Conservation (phyloP, 2,888 invertebrate genomes). For the Lepidocyrtinus sp. region DNA sequence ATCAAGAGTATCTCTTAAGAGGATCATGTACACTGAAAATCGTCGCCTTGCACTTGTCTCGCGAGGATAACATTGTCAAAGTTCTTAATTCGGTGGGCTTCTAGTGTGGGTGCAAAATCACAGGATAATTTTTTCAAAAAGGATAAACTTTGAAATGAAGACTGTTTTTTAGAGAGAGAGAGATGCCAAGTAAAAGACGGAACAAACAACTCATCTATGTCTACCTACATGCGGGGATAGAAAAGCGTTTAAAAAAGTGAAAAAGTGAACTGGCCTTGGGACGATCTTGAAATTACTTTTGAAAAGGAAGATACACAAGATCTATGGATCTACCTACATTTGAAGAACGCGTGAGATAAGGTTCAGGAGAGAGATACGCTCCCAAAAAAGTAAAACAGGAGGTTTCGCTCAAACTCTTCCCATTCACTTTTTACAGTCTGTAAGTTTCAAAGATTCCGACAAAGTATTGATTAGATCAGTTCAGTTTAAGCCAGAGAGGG, state of each 20-base stretch:
- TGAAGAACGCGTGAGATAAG: neutral
- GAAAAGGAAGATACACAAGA: neutral
- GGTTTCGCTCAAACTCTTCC: no score
- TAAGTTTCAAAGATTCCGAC: no score
- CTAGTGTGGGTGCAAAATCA: neutral
- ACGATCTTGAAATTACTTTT: slow-evolving; percentile 31
- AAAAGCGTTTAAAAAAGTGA: neutral
- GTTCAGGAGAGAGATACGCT: no score
- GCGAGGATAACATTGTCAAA: slow-evolving; percentile 27
- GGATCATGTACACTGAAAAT: neutral
- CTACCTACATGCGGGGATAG: neutral
- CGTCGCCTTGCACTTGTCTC: slow-evolving; percentile 40
- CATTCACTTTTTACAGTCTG: no score
- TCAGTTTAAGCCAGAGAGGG: no score
- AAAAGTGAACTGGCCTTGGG: slow-evolving; percentile 39
- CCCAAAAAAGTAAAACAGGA: no score
- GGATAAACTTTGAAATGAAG: neutral
- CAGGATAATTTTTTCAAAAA: neutral
- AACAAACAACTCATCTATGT: neutral
- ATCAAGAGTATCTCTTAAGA: no score
- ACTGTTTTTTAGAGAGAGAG: neutral
- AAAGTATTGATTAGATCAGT: no score
- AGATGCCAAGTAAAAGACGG: neutral
- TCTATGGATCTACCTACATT: neutral
- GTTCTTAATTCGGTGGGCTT: neutral